phyloP scores from a whole-genome alignment of 2,113 vertebrate genomes.

The Cardinalis cardinalis region DNA sequence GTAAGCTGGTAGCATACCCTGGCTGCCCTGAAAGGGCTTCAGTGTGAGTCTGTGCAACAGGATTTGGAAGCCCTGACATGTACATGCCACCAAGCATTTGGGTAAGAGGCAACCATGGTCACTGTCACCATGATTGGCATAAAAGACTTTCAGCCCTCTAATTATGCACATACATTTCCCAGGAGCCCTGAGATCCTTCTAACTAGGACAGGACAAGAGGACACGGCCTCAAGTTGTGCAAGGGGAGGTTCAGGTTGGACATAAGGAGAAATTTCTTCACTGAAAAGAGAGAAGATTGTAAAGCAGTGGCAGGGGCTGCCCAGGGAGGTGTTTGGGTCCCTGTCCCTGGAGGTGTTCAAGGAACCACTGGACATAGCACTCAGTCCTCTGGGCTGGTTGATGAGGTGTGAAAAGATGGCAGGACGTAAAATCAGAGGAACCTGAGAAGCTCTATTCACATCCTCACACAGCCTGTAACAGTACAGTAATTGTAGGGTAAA shows the following conservation, averaged over 20 bases:
- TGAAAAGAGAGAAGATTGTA: too few relatives aligned
- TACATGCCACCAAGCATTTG: background rate
- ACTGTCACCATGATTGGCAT: background rate
- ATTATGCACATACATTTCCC: background rate
- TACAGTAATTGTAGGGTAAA: background rate
- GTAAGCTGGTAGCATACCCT: background rate
- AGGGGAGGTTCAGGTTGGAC: background rate
- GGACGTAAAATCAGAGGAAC: background rate
- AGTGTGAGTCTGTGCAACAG: background rate
- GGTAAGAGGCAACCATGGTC: background rate
- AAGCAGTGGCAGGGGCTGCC: background rate
- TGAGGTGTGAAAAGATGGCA: background rate
- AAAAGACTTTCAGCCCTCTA: background rate
- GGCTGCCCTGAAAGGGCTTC: background rate
- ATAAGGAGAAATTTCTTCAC: background rate
- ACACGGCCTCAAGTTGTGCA: fast-evolving
- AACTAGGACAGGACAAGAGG: background rate
- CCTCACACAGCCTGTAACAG: background rate
- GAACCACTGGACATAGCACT: background rate
- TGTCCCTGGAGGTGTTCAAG: background rate
- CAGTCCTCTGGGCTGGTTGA: background rate
- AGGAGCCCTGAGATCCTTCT: background rate
- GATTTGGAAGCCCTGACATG: background rate
- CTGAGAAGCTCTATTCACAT: background rate
- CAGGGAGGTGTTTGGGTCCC: background rate